phyloP scores from a whole-genome alignment of 2,888 invertebrate species.

The Baccha elongata region DNA sequence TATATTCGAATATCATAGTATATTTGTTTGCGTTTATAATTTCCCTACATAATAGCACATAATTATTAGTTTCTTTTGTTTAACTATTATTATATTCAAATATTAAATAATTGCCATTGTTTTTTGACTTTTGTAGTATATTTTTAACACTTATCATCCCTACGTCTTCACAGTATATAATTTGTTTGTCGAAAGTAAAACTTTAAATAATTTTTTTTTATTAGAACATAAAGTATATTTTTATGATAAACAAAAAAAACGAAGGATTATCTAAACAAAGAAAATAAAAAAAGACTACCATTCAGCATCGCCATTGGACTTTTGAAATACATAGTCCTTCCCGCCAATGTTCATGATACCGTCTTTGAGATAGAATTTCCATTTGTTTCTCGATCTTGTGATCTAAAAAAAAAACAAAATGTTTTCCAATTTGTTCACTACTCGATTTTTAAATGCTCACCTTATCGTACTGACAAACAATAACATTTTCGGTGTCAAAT shows the following conservation, averaged over 20 bases:
- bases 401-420: constrained; percentile 85
- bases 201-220: neutral
- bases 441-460: constrained; percentile 83
- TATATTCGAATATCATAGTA: constrained; percentile 63
- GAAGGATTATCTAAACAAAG: constrained; percentile 24
- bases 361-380: constrained; percentile 99
- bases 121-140: constrained; percentile 16
- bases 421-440: neutral
- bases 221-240: constrained; percentile 20
- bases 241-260: constrained; percentile 29
- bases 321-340: constrained; percentile 99
- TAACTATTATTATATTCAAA: constrained; percentile 33
- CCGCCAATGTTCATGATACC: constrained; percentile 99
- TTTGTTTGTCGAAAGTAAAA: neutral
- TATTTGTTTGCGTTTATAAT: constrained; percentile 38
- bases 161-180: neutral
- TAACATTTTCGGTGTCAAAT: constrained; percentile 99
- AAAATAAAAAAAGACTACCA: constrained; percentile 87
- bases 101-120: constrained; percentile 22
- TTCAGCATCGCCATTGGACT: constrained; percentile 99
- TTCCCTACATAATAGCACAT: constrained; percentile 51
- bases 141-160: too few species aligned
- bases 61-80: constrained; percentile 30
- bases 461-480: constrained; percentile 99
- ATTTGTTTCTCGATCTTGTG: constrained; percentile 98